Evolutionary conservation across 2,888 invertebrate species (phyloP).

Genomic region (Limenitis camilla): DNA sequence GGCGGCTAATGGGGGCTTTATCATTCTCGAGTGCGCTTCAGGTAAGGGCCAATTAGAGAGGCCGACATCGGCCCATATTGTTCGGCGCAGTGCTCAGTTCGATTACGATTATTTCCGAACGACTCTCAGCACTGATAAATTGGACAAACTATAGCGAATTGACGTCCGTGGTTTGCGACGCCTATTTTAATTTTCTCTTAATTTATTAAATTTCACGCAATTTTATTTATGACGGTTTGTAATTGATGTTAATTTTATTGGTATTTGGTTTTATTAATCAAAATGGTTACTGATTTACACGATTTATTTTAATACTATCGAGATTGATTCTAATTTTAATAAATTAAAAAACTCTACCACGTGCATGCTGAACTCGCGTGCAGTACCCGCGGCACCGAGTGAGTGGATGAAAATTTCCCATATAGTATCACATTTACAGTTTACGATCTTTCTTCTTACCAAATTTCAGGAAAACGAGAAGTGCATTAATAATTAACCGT

Average conservation of each 20-base stretch:
- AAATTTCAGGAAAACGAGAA: no score
- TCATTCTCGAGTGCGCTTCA: constrained; percentile 75
- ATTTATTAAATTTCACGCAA: constrained; percentile 45
- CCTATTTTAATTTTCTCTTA: constrained; percentile 58
- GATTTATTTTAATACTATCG: no score
- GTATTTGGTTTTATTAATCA: constrained; percentile 8
- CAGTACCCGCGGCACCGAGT: no score
- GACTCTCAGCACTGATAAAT: constrained; percentile 69
- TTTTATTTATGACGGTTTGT: constrained; percentile 23
- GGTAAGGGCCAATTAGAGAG: constrained; percentile 75
- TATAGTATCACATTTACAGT: no score
- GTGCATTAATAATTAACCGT: no score
- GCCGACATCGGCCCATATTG: constrained; percentile 73
- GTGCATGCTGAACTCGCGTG: no score
- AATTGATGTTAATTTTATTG: constrained; percentile 21
- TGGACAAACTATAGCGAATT: constrained; percentile 71
- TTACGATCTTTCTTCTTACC: no score
- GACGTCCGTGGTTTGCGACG: constrained; percentile 61
- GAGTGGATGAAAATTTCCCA: no score
- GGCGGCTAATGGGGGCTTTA: constrained; percentile 75
- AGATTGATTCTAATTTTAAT: no score
- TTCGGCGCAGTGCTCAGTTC: constrained; percentile 68
- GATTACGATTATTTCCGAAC: constrained; percentile 73
- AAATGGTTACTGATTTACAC: constrained; percentile 1
- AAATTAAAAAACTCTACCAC: no score